A percentile compares a stretch with the other conserved stretches of the same genome.
Conservation (phyloP, 2,113 vertebrate species). For the Cyprinodon variegatus region DNA sequence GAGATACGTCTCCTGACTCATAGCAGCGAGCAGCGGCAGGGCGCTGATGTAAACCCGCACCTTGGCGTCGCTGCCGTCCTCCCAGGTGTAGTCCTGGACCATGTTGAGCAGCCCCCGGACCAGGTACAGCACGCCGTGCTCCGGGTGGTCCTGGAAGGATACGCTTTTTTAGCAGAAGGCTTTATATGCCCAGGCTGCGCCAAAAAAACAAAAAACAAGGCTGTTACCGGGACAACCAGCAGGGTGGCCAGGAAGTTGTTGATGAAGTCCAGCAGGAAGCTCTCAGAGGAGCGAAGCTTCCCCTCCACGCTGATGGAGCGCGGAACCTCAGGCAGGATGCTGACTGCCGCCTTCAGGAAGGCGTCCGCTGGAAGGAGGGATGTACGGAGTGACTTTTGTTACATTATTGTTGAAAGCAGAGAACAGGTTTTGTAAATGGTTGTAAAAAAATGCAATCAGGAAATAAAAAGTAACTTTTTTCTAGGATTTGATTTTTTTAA, state of each 20-base stretch:
- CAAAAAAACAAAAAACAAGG: too few species aligned
- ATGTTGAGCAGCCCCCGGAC: conserved; percentile 94
- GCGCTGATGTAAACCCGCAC: conserved; percentile 90
- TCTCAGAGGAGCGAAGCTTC: conserved; percentile 89
- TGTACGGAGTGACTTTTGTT: too few species aligned
- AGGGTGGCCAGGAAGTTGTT: conserved; percentile 92
- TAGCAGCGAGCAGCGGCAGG: conserved; percentile 90
- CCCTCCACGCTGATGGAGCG: conserved; percentile 91
- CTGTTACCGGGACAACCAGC: conserved; percentile 89
- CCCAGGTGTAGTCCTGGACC: conserved; percentile 97
- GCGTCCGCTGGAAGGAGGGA: conserved; percentile 84
- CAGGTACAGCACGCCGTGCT: conserved; percentile 93
- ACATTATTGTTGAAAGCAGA: too few species aligned
- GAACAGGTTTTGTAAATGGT: too few species aligned
- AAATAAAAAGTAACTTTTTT: too few species aligned
- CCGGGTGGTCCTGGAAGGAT: conserved; percentile 90
- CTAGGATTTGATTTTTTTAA: too few species aligned
- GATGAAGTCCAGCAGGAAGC: conserved; percentile 93
- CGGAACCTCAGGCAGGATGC: conserved; percentile 91
- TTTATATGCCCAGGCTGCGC: too few species aligned
- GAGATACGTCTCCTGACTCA: conserved; percentile 90
- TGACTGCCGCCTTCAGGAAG: conserved; percentile 94
- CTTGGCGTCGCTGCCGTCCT: conserved; percentile 91
- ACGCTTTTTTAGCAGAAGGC: too few species aligned
- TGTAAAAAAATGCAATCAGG: too few species aligned